Percentiles rank a stretch among this genome's conserved stretches.
Conservation (phyloP, 1,140 invertebrate genomes). For the Drosophila leontia region DNA sequence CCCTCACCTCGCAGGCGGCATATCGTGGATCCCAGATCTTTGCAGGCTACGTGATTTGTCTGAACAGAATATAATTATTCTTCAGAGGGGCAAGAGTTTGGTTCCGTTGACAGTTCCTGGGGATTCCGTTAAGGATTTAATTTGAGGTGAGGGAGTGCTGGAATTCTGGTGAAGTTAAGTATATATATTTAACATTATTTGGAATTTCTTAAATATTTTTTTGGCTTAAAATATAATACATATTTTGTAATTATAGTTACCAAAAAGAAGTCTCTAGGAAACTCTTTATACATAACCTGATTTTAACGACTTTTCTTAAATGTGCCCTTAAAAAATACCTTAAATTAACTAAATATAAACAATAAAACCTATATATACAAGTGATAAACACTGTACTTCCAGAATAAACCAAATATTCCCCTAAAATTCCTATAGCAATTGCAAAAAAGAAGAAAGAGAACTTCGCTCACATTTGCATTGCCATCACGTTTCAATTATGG, state of each 20-base stretch:
- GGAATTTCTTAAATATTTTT: not conserved
- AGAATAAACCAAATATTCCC: not conserved
- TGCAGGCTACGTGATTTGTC: conserved; percentile 68
- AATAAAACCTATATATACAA: not conserved
- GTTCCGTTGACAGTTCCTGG: conserved; percentile 60
- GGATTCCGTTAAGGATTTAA: conserved; percentile 60
- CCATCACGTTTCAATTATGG: conserved; percentile 76
- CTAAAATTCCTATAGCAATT: conserved; percentile 13
- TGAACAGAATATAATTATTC: conserved; percentile 58
- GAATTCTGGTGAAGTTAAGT: not conserved
- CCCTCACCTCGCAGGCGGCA: not conserved
- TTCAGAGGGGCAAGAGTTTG: conserved; percentile 25
- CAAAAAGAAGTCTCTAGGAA: too few relatives aligned
- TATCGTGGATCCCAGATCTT: conserved; percentile 43
- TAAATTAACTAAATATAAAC: too few relatives aligned
- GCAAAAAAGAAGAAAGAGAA: not conserved
- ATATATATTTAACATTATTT: not conserved
- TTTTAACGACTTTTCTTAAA: not conserved
- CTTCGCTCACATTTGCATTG: conserved; percentile 5
- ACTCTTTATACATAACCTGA: too few relatives aligned
- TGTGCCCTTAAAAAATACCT: not conserved
- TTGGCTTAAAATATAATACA: not conserved
- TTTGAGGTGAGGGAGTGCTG: conserved; percentile 19
- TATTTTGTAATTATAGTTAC: rapidly evolving
- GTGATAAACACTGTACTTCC: not conserved